These are phyloP conservation scores for Tragopan temminckii DNA, from an alignment of 2,797 vertebrate genomes.

Conservation along the genomic window DNA sequence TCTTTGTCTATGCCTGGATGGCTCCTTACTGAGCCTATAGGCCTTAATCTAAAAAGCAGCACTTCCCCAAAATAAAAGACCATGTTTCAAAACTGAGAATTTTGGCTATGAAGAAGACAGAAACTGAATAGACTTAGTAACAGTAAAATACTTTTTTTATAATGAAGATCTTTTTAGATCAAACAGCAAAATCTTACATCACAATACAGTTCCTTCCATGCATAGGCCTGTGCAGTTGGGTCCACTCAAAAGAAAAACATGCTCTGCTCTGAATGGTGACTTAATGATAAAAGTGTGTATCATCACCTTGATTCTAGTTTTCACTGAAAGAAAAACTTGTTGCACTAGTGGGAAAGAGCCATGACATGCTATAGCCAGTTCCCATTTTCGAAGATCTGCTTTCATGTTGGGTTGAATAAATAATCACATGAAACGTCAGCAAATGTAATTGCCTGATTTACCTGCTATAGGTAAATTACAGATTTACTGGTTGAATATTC, in stretches of 20 bases:
- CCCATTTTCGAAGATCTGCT: neutral
- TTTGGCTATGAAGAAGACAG: neutral
- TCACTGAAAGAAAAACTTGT: neutral
- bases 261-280: neutral
- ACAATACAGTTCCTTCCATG: neutral
- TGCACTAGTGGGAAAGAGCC: neutral
- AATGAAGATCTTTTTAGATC: neutral
- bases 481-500: neutral
- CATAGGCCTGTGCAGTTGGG: accelerated
- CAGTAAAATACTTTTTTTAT: neutral
- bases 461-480: neutral
- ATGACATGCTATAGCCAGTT: neutral
- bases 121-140: neutral
- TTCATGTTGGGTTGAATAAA: neutral
- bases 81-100: neutral
- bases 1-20: neutral
- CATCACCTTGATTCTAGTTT: neutral
- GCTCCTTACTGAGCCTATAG: neutral
- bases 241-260: neutral
- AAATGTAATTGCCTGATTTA: neutral
- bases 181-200: neutral
- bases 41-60: neutral
- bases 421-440: neutral
- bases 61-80: neutral
- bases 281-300: neutral